Percentiles rank a stretch among this genome's conserved stretches.
Evolutionary conservation across 2,797 vertebrate species (phyloP).

Genomic region (Nannoperca obscura): DNA sequence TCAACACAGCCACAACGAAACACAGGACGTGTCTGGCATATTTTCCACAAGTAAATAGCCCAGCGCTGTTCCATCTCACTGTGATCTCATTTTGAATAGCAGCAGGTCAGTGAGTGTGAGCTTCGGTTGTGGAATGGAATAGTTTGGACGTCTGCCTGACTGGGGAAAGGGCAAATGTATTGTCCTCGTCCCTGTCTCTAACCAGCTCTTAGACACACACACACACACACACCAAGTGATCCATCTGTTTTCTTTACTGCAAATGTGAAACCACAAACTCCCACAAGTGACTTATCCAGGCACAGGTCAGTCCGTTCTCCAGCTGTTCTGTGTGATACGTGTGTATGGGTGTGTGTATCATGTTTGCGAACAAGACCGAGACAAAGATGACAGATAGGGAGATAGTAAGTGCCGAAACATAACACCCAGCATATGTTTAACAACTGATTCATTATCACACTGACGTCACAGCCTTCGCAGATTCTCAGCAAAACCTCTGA

Average conservation of each 20-base stretch:
- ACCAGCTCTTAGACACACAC: not conserved
- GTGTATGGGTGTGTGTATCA: slow-evolving; percentile 3
- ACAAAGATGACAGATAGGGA: slow-evolving; percentile 22
- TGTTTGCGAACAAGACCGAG: slow-evolving; percentile 13
- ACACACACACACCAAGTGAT: slow-evolving; percentile 17
- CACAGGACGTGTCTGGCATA: slow-evolving; percentile 60
- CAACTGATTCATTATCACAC: slow-evolving; percentile 46
- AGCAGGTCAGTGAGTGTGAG: slow-evolving; percentile 38
- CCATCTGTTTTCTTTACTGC: slow-evolving; percentile 19
- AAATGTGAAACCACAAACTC: slow-evolving; percentile 36
- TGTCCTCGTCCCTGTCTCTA: slow-evolving; percentile 32
- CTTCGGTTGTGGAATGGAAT: slow-evolving; percentile 54
- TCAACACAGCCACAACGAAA: not conserved
- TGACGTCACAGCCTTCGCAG: slow-evolving; percentile 41
- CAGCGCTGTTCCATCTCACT: slow-evolving; percentile 33
- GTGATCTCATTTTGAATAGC: slow-evolving; percentile 26
- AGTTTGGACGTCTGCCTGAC: slow-evolving; percentile 56
- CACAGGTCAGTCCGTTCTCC: slow-evolving; percentile 12
- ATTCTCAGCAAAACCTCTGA: slow-evolving; percentile 35
- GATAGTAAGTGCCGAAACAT: slow-evolving; percentile 21
- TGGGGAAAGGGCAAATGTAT: slow-evolving; percentile 53
- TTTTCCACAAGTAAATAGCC: slow-evolving; percentile 52
- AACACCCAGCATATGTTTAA: slow-evolving; percentile 53
- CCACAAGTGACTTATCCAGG: slow-evolving; percentile 17
- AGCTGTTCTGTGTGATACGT: slow-evolving; percentile 34